phyloP scores from a whole-genome alignment of 2,888 invertebrate species.

The Aspidiotus destructor region DNA sequence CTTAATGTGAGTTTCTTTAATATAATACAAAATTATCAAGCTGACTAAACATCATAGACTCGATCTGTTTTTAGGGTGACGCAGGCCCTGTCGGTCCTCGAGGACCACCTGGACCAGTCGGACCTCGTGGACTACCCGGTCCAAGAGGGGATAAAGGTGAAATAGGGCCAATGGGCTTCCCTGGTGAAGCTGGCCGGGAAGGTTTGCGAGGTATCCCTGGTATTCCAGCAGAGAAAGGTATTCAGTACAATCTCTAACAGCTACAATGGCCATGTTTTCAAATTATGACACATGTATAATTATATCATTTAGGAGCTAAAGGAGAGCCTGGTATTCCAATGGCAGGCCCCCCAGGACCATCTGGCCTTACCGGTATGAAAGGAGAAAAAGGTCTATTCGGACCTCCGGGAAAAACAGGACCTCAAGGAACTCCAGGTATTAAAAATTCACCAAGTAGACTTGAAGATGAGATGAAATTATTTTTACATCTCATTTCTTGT shows the following conservation, averaged over 20 bases:
- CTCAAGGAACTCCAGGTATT: slow-evolving; percentile 49
- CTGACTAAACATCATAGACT: neutral
- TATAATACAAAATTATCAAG: neutral
- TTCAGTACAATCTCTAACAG: neutral
- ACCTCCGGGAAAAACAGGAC: slow-evolving; percentile 59
- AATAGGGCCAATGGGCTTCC: slow-evolving; percentile 62
- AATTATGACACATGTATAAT: slow-evolving; percentile 2
- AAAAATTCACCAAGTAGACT: slow-evolving; percentile 43
- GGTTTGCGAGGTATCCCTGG: slow-evolving; percentile 50
- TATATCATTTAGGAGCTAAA: slow-evolving; percentile 49
- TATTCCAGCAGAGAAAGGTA: slow-evolving; percentile 49
- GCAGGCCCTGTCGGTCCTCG: slow-evolving; percentile 44
- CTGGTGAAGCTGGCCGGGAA: slow-evolving; percentile 57
- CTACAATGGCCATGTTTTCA: neutral
- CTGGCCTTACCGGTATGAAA: slow-evolving; percentile 51
- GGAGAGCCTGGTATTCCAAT: slow-evolving; percentile 62
- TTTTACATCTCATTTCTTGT: too few relatives aligned
- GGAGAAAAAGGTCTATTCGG: slow-evolving; percentile 59
- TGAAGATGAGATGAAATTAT: slow-evolving; percentile 56
- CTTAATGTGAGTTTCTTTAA: slow-evolving; percentile 3
- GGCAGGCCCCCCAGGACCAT: slow-evolving; percentile 52
- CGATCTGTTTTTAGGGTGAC: slow-evolving; percentile 41
- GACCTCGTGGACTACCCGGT: slow-evolving; percentile 70
- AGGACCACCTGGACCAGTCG: slow-evolving; percentile 45
- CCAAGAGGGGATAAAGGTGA: slow-evolving; percentile 72